Evolutionary conservation across 2,113 vertebrate genomes (phyloP), one percentile per base, ranked within the genome.

Genomic region (Malurus elegans): DNA sequence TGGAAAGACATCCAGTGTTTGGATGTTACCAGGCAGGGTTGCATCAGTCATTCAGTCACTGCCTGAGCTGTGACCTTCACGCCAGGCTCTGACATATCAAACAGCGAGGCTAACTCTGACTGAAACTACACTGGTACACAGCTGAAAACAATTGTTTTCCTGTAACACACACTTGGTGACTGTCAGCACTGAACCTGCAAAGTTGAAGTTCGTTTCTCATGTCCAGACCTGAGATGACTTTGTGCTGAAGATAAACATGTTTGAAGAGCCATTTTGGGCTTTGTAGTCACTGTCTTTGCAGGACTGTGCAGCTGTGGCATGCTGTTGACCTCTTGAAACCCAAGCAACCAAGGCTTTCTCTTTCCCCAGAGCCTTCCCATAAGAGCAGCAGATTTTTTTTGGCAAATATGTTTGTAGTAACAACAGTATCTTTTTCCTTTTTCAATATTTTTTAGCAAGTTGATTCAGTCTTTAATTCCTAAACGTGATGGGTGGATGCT

Each of bases 391-490:
- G 7, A 51, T 36, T 64, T 73, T 85, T 85, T 84, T 78, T 9
- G n/a, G n/a, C 71, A 79, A 81, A 75, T 44, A 3, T 56, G 23
- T 84, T 86, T 81, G 24, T 90, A 60, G 7, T 60, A 62, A 44
- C 51, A 79, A 32, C 75, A 64, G 26, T 66, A 86, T 38, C 8
- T 45, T 81, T 90, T 76, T 28, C 36, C 26, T 36, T 80, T 81
- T 64, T 8, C 3, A 6, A 6, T 0, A 28, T 87, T 75, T 82
- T 67, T 81, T 51, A 79, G 24, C 15, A 65, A n/a, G 36, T 62
- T 23, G 19, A 50, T 92, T 92, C 54, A 38, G 13, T 60, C 64
- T 91, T 95, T 75, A 62, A 89, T 92, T 94, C 64, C 15, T 90
- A 72, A 91, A 86, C 0, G 3, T 75, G 64, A 56, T 76, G 83